Evolutionary conservation across 92 coral and sea anemone species (phyloP).

Genomic region (Epizoanthus ramosus): DNA sequence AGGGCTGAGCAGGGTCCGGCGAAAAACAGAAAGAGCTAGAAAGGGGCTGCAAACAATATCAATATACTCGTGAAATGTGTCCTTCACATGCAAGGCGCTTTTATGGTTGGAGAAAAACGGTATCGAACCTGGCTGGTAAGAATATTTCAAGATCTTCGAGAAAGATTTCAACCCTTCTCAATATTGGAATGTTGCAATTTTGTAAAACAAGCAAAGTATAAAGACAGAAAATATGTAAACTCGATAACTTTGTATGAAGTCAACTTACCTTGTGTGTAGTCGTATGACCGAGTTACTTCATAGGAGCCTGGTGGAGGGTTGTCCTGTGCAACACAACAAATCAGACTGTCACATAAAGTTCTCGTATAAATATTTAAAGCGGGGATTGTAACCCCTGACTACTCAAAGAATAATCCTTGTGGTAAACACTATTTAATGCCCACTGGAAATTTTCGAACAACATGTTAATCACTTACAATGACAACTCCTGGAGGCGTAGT

Average conservation of each 20-base stretch:
- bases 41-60: too few species aligned
- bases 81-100: too few species aligned
- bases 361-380: too few species aligned
- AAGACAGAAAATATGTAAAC: neutral
- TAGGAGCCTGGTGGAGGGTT: conserved; percentile 98
- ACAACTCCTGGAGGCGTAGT: conserved; percentile 85
- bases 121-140: too few species aligned
- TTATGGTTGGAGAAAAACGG: too few species aligned
- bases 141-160: neutral
- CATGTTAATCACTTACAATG: conserved; percentile 56
- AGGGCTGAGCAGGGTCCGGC: too few species aligned
- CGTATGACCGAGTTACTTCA: conserved; percentile 86
- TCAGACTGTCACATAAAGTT: neutral
- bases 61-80: too few species aligned
- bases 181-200: neutral
- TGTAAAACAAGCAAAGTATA: neutral
- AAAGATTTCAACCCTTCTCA: neutral
- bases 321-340: conserved; percentile 61
- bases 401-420: too few species aligned
- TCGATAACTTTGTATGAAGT: neutral
- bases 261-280: conserved; percentile 89
- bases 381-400: neutral
- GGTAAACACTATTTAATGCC: too few species aligned
- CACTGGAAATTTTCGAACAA: too few species aligned
- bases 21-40: too few species aligned